Percentiles rank a stretch among this genome's conserved stretches.
phyloP scores from a whole-genome alignment of 2,888 invertebrate genomes.

The Marronus borbonicus region DNA sequence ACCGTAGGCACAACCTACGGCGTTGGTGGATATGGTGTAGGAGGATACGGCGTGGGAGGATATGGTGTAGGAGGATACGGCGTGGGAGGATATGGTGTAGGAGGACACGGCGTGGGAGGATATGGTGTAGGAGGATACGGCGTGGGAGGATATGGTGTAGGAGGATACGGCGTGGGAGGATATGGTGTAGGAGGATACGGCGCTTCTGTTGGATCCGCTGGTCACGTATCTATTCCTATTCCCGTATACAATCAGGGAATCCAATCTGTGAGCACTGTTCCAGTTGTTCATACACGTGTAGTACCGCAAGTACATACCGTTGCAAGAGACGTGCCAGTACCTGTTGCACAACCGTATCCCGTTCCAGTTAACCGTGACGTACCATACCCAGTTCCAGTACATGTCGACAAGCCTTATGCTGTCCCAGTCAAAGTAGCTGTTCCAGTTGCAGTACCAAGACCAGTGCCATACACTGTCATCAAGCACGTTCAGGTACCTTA shows the following conservation, averaged over 20 bases:
- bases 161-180: background rate
- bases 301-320: constrained; percentile 54
- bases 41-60: background rate
- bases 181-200: background rate
- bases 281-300: constrained; percentile 55
- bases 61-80: constrained; percentile 6
- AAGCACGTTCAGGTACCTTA: constrained; percentile 54
- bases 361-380: constrained; percentile 57
- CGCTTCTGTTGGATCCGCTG: constrained; percentile 15
- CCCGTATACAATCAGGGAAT: constrained; percentile 1
- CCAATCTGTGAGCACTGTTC: constrained; percentile 53
- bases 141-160: background rate
- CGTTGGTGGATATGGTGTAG: background rate
- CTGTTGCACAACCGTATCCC: constrained; percentile 64
- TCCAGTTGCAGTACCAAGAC: constrained; percentile 55
- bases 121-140: background rate
- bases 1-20: too few relatives aligned
- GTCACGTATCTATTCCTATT: constrained; percentile 16
- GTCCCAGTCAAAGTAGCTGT: constrained; percentile 55
- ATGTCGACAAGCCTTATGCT: constrained; percentile 52
- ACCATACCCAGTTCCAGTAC: constrained; percentile 54
- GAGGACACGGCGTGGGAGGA: background rate
- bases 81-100: background rate
- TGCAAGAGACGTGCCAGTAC: constrained; percentile 59
- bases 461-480: constrained; percentile 52